Percentiles rank a stretch among this genome's conserved stretches.
These are phyloP conservation scores for Cassiopea andromeda DNA, from an alignment of 30 jellyfish, hydroid and myxozoan genomes.

Conservation along the genomic window DNA sequence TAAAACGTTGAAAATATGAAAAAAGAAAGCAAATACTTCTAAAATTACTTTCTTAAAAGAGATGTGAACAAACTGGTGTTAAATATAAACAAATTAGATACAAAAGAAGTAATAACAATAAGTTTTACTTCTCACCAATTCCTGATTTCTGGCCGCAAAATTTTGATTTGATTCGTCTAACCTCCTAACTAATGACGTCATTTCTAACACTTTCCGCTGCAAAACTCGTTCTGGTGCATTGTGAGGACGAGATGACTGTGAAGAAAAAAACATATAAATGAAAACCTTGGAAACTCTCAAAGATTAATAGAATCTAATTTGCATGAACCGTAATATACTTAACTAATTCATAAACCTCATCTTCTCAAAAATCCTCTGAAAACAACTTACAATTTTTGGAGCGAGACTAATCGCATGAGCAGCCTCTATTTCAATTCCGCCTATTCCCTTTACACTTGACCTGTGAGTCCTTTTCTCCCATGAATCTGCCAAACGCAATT, in stretches of 20 bases:
- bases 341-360: no score
- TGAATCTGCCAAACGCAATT: constrained; percentile 74
- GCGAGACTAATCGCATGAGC: constrained; percentile 26
- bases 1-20: no score
- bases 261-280: neutral
- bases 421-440: constrained; percentile 74
- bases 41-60: no score
- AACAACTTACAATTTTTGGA: constrained; percentile 58
- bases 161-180: constrained; percentile 84
- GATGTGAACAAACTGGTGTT: no score
- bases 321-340: no score
- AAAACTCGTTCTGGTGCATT: constrained; percentile 73
- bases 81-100: no score
- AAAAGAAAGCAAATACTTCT: no score
- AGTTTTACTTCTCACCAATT: constrained; percentile 60
- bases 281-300: neutral
- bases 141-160: constrained; percentile 74
- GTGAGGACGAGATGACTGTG: constrained; percentile 49
- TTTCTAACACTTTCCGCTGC: constrained; percentile 86
- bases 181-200: constrained; percentile 88
- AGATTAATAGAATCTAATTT: no score
- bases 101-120: neutral
- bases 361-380: no score
- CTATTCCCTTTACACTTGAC: constrained; percentile 29
- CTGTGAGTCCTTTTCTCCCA: constrained; percentile 66